Evolutionary conservation across 2,797 vertebrate species (phyloP), one percentile per base, ranked within the genome.

Genomic region (Falco berigora): DNA sequence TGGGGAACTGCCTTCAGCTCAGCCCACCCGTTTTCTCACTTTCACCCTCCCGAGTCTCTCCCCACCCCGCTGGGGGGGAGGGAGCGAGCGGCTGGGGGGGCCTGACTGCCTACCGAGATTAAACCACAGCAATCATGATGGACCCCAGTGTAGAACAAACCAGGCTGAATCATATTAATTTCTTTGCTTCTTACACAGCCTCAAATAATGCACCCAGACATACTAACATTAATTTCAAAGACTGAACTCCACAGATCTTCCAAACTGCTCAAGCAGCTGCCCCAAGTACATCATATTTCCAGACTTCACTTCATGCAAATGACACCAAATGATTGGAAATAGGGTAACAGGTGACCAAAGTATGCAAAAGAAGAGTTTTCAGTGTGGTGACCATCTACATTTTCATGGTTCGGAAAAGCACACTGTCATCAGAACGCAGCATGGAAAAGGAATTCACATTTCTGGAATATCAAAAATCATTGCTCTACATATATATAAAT

Each of bases 21-120:
- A 71, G 40, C 25, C 7, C 34, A 44, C 0, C 0, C 1, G 2
- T 53, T 83, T 40, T 62, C 0, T 0, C 13, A 55, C 34, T 42
- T 78, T 69, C 8, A 40, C 66, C 32, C 38, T 49, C 38, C 36
- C 3, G 1, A 34, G 38, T 77, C 42, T 76, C 22, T 28, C 38
- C 38, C 30, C 14, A 30, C 3, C 17, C 8, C 34, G 10, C 3
- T 8, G 9, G 1, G 6, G 6, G 23, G 49, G 40, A 61, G 12
- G 1, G 25, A 79, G 58, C 0, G 2, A 49, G 49, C 0, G 0
- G 53, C 49, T 55, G n/a, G 4, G 23, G 46, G 40, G 40, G 11
- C 5, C 32, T 30, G 36, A 47, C 30, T 86, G 88, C 27, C 27
- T 32, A 14, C 52, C 0, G 0, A 36, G n/a, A 69, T 38, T 42